Evolutionary conservation across 2,888 invertebrate species (phyloP).

Genomic region (Oconnorella tubifera): DNA sequence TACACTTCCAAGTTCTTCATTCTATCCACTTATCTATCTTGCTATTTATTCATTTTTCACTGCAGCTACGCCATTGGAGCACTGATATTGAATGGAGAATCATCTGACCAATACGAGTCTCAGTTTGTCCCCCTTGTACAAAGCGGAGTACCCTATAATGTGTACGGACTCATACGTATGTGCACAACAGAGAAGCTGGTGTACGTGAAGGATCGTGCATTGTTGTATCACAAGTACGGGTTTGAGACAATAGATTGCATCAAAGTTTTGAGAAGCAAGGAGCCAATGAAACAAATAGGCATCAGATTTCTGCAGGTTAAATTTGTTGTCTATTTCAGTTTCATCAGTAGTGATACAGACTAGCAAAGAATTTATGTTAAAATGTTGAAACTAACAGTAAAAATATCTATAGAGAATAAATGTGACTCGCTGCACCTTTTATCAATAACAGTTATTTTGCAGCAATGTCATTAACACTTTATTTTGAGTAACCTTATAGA

Average conservation of each 20-base stretch:
- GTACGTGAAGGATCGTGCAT: slow-evolving; percentile 78
- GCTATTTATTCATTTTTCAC: too few relatives aligned
- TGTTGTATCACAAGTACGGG: slow-evolving; percentile 95
- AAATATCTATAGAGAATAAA: too few relatives aligned
- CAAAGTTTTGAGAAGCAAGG: slow-evolving; percentile 87
- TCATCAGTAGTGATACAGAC: too few relatives aligned
- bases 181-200: slow-evolving; percentile 93
- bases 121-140: slow-evolving; percentile 28
- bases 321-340: too few relatives aligned
- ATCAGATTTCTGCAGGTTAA: slow-evolving; percentile 61
- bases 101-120: slow-evolving; percentile 22
- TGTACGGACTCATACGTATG: slow-evolving; percentile 93
- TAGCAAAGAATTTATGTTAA: too few relatives aligned
- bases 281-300: slow-evolving; percentile 82
- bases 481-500: too few relatives aligned
- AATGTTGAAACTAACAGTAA: too few relatives aligned
- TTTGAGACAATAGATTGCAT: slow-evolving; percentile 94
- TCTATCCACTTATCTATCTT: slow-evolving; percentile 15
- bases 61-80: slow-evolving; percentile 20
- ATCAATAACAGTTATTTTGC: too few relatives aligned
- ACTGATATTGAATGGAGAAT: slow-evolving; percentile 20
- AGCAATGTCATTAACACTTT: too few relatives aligned
- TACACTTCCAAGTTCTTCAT: slow-evolving; percentile 11
- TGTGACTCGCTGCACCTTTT: too few relatives aligned
- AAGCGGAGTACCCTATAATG: slow-evolving; percentile 71